Base-by-base conservation (phyloP, 2,113 vertebrate species). In the Perca schrenkii region DNA sequence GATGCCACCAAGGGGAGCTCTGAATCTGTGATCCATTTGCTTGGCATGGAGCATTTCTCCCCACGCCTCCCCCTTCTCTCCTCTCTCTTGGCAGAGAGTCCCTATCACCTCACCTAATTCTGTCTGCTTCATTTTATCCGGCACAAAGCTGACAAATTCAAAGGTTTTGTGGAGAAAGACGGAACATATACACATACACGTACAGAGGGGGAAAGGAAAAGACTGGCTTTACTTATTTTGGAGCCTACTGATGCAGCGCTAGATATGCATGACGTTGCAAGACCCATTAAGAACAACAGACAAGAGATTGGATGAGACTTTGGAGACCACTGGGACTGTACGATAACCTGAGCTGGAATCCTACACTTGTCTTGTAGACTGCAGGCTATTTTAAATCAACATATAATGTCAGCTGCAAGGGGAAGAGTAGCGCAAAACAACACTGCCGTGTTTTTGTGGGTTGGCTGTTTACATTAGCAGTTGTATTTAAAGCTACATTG, bases 101-200 rank as follows among this genome's bases (percentile, higher is more conserved):
- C 73, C 84, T 80, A 89, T 92, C 88, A 85, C 86, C 90, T 90
- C 90, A 89, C 89, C 92, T 91, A 90, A 93, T 91, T 93, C 90
- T 89, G 85, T 88, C 90, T 88, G 87, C 87, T 85, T 92, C 92
- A 91, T 92, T 94, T 89, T 94, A 80, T 87, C 81, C 88, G 16
- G 31, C 87, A 92, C 80, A 92, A 90, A 89, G 81, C 88, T 88
- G 86, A 91, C 81, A 88, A 86, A 91, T 90, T 85, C 82, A 83
- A 82, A 77, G 72, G 76, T 82, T 90, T 90, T 79, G 70, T 68
- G 77, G 76, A 85, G 86, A 82, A 80, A 58, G 71, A 86, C 5
- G 36, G 74, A 36, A 70, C 78, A 87, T 53, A 80, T 65, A 79
- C 78, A 82, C 74, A 80, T 46, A 57, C 50, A 43, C 40, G 40